A percentile compares a stretch with the other conserved stretches of the same genome.
Conservation (phyloP, 1,140 invertebrate species). For the Cherax destructor region DNA sequence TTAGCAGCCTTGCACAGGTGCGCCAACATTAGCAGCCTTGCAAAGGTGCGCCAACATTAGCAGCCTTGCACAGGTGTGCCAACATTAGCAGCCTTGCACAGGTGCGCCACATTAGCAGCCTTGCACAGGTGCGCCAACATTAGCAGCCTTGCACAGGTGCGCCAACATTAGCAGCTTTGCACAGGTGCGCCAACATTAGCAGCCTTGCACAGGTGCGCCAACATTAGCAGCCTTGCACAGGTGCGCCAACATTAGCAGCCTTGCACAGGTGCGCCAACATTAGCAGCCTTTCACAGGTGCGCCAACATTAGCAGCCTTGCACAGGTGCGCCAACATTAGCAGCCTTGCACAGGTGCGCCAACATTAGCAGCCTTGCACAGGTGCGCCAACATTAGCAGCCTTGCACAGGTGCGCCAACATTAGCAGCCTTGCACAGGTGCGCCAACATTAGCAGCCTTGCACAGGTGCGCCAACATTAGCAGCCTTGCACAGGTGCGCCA, state of each 20-base stretch:
- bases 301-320: neutral
- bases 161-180: neutral
- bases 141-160: neutral
- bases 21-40: neutral
- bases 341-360: neutral
- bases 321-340: neutral
- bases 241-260: neutral
- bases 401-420: neutral
- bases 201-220: neutral
- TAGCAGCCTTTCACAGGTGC: neutral
- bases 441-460: neutral
- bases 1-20: neutral
- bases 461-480: neutral
- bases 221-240: neutral
- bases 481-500: neutral
- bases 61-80: neutral
- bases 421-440: neutral
- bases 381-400: neutral
- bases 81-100: neutral
- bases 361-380: neutral
- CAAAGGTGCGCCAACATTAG: neutral
- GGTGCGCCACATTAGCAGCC: neutral
- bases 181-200: neutral
- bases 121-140: neutral
- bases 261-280: neutral